Conservation (phyloP, 2,888 invertebrate species). For the Copidosoma aretas region DNA sequence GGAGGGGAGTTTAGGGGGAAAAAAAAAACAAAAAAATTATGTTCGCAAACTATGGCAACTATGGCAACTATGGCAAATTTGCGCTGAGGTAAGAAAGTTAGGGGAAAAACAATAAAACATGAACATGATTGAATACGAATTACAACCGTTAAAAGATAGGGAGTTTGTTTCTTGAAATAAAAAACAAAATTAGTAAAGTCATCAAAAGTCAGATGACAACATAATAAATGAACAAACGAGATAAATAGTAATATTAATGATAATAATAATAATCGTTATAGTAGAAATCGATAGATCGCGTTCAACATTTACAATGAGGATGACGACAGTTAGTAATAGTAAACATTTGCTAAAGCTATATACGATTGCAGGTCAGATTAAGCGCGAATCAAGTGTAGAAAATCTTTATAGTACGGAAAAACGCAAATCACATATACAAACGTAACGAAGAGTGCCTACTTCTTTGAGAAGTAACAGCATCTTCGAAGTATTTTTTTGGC, state of each 20-base stretch:
- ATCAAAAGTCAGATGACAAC: background rate
- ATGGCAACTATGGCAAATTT: conserved; percentile 58
- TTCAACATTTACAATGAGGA: conserved; percentile 7
- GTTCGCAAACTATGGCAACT: conserved; percentile 56
- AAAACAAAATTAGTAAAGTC: too few relatives aligned
- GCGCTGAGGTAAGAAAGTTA: conserved; percentile 40
- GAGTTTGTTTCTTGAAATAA: too few relatives aligned
- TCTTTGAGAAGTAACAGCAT: background rate
- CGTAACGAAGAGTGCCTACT: background rate
- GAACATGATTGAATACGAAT: background rate
- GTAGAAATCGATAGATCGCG: background rate
- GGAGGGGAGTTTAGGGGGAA: conserved; percentile 23
- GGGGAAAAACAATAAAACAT: conserved; percentile 24
- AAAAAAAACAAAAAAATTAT: conserved; percentile 45
- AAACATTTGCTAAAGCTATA: conserved; percentile 36
- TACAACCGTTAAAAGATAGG: background rate
- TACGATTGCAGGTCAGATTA: conserved; percentile 19
- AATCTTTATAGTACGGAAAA: background rate
- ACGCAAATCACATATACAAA: background rate
- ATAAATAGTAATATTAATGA: background rate
- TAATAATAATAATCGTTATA: background rate
- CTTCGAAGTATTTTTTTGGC: background rate
- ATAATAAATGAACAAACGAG: background rate
- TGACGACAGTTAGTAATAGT: conserved; percentile 27
- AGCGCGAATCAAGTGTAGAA: background rate